A percentile compares a stretch with the other conserved stretches of the same genome.
These are phyloP conservation scores for Allolobophora icterica DNA, from an alignment of 2,888 invertebrate species.

Conservation along the genomic window DNA sequence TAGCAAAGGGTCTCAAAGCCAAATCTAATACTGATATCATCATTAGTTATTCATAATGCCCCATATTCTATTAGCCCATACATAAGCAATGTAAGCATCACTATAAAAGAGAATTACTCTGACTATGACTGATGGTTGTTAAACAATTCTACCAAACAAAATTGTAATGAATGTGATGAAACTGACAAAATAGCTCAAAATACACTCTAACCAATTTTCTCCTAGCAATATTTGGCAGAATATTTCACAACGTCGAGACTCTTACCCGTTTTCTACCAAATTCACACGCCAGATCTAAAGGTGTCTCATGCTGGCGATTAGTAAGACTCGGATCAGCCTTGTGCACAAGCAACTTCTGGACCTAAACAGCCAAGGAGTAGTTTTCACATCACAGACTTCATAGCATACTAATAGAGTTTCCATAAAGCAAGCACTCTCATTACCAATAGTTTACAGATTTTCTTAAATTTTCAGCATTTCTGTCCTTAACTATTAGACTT, in stretches of 20 bases:
- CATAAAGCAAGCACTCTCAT: background rate
- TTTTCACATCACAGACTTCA: background rate
- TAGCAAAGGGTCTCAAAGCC: background rate
- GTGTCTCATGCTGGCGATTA: constrained; percentile 65
- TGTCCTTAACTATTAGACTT: too few species aligned
- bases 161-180: background rate
- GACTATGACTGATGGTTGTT: background rate
- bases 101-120: background rate
- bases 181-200: background rate
- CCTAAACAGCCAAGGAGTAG: constrained; percentile 56
- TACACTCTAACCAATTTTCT: background rate
- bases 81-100: background rate
- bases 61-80: too few species aligned
- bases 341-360: constrained; percentile 64
- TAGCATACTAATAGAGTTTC: background rate
- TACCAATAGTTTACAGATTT: too few species aligned
- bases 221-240: background rate
- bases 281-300: constrained; percentile 68
- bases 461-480: too few species aligned
- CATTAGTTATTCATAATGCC: background rate
- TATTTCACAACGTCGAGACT: background rate
- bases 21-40: too few species aligned
- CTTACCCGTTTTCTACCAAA: constrained; percentile 65
- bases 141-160: background rate
- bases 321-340: constrained; percentile 64